Percentiles rank a stretch among this genome's conserved stretches.
These are phyloP conservation scores for Anniella stebbinsi DNA, from an alignment of 2,797 vertebrate genomes.

Conservation along the genomic window DNA sequence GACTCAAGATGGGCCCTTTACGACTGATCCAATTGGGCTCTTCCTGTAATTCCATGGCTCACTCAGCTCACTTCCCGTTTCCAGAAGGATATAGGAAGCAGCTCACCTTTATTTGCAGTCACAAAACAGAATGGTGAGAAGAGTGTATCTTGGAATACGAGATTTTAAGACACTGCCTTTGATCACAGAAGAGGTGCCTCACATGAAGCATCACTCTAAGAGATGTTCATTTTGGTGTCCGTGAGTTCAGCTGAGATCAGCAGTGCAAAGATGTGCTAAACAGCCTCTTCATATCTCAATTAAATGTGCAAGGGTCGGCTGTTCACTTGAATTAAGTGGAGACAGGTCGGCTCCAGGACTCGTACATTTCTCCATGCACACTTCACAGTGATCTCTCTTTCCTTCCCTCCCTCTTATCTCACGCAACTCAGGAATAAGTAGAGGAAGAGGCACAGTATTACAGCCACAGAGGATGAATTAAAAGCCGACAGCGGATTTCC, in stretches of 20 bases:
- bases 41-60: neutral
- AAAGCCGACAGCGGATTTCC: neutral
- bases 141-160: neutral
- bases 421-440: neutral
- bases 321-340: neutral
- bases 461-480: neutral
- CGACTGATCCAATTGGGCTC: neutral
- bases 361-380: neutral
- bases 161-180: neutral
- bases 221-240: neutral
- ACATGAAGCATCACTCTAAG: neutral
- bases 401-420: neutral
- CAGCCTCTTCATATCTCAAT: neutral
- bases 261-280: neutral
- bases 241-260: neutral
- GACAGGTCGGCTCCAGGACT: neutral
- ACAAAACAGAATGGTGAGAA: too few relatives aligned
- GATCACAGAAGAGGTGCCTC: neutral
- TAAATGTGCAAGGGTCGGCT: neutral
- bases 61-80: neutral
- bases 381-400: neutral
- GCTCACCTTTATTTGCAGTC: neutral
- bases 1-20: neutral
- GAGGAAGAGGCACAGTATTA: neutral
- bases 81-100: too few relatives aligned